A percentile compares a stretch with the other conserved stretches of the same genome.
Conservation (phyloP, 2,888 invertebrate species). For the Cheilosia vernalis region DNA sequence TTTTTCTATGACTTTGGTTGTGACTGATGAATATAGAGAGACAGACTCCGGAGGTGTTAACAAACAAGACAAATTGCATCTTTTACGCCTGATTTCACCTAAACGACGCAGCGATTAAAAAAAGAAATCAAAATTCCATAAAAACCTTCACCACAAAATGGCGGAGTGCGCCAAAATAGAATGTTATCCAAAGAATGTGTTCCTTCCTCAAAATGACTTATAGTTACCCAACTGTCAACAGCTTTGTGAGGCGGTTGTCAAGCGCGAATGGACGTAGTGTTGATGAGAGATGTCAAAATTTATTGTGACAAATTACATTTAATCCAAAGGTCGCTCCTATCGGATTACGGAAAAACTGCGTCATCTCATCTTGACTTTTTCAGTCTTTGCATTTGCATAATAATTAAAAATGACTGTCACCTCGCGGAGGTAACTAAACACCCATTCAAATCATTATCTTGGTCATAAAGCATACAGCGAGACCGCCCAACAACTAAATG, state of each 20-base stretch:
- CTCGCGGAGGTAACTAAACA: slow-evolving; percentile 29
- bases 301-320: not conserved
- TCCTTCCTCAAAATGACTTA: not conserved
- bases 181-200: slow-evolving; percentile 26
- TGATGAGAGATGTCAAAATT: slow-evolving; percentile 8
- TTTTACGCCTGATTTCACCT: not conserved
- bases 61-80: slow-evolving; percentile 12
- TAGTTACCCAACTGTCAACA: slow-evolving; percentile 26
- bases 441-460: slow-evolving; percentile 42
- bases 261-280: slow-evolving; percentile 19
- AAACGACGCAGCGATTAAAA: slow-evolving; percentile 17
- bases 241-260: slow-evolving; percentile 40
- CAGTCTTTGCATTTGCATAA: slow-evolving; percentile 7
- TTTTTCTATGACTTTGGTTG: not conserved
- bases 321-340: slow-evolving; percentile 1
- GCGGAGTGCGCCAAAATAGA: slow-evolving; percentile 43
- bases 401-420: slow-evolving; percentile 5
- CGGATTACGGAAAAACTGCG: slow-evolving; percentile 4
- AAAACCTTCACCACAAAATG: slow-evolving; percentile 31
- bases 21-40: too few relatives aligned
- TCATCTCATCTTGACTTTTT: not conserved
- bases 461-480: slow-evolving; percentile 24
- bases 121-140: slow-evolving; percentile 21
- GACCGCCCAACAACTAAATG: slow-evolving; percentile 37
- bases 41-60: slow-evolving; percentile 15